These are phyloP conservation scores for Lathamus discolor DNA, from an alignment of 2,113 vertebrate species.

Conservation along the genomic window DNA sequence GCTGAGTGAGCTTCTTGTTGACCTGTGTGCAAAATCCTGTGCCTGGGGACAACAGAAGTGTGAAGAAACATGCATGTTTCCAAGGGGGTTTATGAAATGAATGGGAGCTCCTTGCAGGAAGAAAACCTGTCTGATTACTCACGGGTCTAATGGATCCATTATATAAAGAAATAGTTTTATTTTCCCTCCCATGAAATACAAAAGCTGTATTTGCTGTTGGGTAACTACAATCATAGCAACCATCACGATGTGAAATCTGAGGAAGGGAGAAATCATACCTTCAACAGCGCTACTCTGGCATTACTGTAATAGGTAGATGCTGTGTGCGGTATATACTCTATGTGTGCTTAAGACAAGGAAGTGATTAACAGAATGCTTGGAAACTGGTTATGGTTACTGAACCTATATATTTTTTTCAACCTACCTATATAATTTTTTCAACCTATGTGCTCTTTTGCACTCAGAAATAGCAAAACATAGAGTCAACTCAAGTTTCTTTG, in stretches of 20 bases:
- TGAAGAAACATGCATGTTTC: not conserved
- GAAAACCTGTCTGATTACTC: not conserved
- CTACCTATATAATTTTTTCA: not conserved
- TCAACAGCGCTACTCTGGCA: not conserved
- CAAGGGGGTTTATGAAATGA: not conserved
- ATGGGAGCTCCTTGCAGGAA: not conserved
- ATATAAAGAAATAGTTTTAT: not conserved
- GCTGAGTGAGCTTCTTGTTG: not conserved
- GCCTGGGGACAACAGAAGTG: not conserved
- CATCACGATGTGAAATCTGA: not conserved
- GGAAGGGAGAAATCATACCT: not conserved
- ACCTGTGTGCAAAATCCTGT: not conserved
- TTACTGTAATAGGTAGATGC: not conserved
- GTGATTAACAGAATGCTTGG: slow-evolving; percentile 15
- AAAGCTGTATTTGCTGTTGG: slow-evolving; percentile 19
- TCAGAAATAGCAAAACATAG: not conserved
- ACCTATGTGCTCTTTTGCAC: not conserved
- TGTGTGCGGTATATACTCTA: not conserved
- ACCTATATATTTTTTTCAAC: not conserved
- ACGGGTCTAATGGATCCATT: not conserved
- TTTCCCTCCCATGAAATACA: not conserved
- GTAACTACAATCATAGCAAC: slow-evolving; percentile 35
- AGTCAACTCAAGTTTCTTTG: not conserved
- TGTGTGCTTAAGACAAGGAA: not conserved
- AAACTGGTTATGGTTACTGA: not conserved